Evolutionary conservation across 2,797 vertebrate genomes (phyloP).

Genomic region (Pteropus rufus): DNA sequence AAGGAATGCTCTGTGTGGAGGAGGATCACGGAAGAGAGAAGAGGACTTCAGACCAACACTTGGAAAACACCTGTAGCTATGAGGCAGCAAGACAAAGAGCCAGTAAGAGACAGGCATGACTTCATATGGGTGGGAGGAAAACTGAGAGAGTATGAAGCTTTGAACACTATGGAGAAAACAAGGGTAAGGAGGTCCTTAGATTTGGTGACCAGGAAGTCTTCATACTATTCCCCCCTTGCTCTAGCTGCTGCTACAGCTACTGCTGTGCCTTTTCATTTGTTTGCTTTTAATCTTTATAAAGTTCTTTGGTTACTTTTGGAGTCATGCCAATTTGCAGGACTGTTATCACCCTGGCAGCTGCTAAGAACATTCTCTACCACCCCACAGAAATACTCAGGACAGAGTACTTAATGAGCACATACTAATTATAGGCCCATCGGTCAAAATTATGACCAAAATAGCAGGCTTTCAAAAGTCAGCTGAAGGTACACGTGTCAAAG

Average conservation of each 20-base stretch:
- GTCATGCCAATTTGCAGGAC: constrained; percentile 23
- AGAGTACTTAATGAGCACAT: constrained; percentile 61
- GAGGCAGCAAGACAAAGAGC: neutral
- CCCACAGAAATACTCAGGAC: constrained; percentile 37
- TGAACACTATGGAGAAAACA: constrained; percentile 2
- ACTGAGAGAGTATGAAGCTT: neutral
- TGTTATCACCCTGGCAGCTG: constrained; percentile 46
- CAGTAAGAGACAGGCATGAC: neutral
- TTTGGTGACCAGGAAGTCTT: neutral
- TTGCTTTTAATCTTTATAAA: constrained; percentile 37
- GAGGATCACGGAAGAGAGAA: neutral
- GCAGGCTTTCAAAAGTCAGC: constrained; percentile 47
- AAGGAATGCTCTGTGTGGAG: neutral
- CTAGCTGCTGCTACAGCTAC: neutral
- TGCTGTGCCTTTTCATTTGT: neutral
- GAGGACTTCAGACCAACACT: neutral
- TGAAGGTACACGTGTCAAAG: constrained; percentile 29
- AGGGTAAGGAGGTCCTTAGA: neutral
- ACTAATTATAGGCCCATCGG: constrained; percentile 55
- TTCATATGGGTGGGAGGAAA: neutral
- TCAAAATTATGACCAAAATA: constrained; percentile 61
- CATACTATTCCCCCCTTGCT: neutral
- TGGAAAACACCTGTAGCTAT: constrained; percentile 13
- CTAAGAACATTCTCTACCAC: constrained; percentile 58
- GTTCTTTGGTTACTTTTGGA: constrained; percentile 37